Evolutionary conservation across 2,797 vertebrate genomes (phyloP), one percentile per base, ranked within the genome.

Genomic region (Darevskia nairensis): DNA sequence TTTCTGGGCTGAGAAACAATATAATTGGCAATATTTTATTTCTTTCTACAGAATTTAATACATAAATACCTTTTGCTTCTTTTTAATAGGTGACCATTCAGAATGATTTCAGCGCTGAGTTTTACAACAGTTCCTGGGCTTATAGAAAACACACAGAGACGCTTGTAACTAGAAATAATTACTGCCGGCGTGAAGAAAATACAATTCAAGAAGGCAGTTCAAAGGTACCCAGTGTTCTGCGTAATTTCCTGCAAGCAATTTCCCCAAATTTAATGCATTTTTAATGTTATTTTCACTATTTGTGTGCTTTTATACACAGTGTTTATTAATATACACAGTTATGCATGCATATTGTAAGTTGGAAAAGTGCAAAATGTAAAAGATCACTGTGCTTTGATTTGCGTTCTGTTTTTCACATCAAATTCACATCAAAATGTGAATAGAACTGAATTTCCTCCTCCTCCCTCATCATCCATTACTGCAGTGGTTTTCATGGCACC

Each of bases 101-200:
- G 91, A 98, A 98, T 83, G 98, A 99, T 72, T 98, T 98, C 86
- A 98, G 94, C n/a, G 98, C 98, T 1, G 98, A 99, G 79, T 98
- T 97, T 93, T 99, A 98, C 27, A 97, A 98, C 61, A 99, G 98
- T 89, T 97, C 96, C 83, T 99, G 98, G 99, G 97, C 98, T 83
- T 99, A 99, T 1, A 74, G 95, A 89, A 98, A 98, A 79, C 80
- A 96, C 0, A 92, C 85, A 41, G 94, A 96, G 25, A 25, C 75
- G 39, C 89, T 17, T n/a, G 61, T 89, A 32, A 87, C 32, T 0
- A 96, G 96, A 39, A 94, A 95, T 44, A 1, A 69, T 6, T 92
- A 82, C 5, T 29, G 89, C 0, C n/a, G 84, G 64, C n/a, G 89
- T 1, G 13, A 1, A 35, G 0, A 50, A 50, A 1, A 0, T 2